A percentile compares a stretch with the other conserved stretches of the same genome.
Evolutionary conservation across 2,888 invertebrate species (phyloP).

Genomic region (Priocnemis perturbator): DNA sequence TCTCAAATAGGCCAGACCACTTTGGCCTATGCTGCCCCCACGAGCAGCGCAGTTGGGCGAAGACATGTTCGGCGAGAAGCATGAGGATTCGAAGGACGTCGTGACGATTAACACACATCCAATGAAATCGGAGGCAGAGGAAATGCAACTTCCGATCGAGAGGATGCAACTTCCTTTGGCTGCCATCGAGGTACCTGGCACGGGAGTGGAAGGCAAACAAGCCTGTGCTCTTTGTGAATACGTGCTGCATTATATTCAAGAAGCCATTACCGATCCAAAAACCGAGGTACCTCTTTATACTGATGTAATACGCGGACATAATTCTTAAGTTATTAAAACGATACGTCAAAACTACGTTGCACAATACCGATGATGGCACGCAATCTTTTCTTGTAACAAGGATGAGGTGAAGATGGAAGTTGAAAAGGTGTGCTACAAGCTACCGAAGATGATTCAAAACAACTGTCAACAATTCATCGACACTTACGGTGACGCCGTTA

Average conservation of each 20-base stretch:
- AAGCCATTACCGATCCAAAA: conserved; percentile 81
- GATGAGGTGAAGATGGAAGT: conserved; percentile 82
- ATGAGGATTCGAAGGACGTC: conserved; percentile 34
- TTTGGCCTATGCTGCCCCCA: conserved; percentile 80
- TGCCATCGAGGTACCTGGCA: conserved; percentile 49
- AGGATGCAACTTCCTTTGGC: conserved; percentile 69
- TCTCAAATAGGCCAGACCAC: conserved; percentile 72
- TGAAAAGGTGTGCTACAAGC: conserved; percentile 81
- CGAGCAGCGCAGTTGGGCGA: conserved; percentile 54
- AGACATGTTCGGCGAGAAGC: conserved; percentile 50
- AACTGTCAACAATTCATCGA: conserved; percentile 87
- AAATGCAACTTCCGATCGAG: conserved; percentile 77
- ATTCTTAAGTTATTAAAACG: background rate
- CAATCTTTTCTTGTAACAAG: conserved; percentile 71
- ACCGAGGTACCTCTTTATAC: conserved; percentile 78
- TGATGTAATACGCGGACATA: background rate
- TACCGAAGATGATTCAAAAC: conserved; percentile 80
- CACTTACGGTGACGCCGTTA: conserved; percentile 86
- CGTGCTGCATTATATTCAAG: conserved; percentile 87
- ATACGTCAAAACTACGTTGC: background rate
- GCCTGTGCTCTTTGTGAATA: conserved; percentile 89
- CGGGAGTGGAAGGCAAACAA: conserved; percentile 75
- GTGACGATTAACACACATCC: conserved; percentile 25
- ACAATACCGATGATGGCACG: conserved; percentile 78
- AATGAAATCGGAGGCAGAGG: conserved; percentile 60